Conservation (phyloP, 2,888 invertebrate species). For the Chelonus formosanus region DNA sequence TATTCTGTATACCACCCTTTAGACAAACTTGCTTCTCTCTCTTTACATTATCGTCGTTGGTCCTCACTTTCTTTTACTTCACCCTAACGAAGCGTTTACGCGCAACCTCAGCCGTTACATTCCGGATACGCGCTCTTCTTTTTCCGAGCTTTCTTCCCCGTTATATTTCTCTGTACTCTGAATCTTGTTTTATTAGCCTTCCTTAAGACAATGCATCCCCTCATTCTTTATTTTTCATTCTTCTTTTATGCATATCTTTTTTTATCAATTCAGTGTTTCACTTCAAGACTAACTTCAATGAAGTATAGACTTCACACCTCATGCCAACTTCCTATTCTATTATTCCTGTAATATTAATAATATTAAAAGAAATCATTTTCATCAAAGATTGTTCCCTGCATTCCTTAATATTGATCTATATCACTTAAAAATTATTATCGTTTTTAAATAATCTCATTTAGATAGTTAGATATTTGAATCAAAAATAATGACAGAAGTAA, state of each 20-base stretch:
- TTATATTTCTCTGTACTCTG: background rate
- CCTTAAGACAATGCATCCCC: conserved; percentile 25
- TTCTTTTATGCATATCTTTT: background rate
- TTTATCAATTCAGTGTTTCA: background rate
- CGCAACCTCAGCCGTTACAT: conserved; percentile 26
- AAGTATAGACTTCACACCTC: too few relatives aligned
- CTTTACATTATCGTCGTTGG: conserved; percentile 1
- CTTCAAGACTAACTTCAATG: too few relatives aligned
- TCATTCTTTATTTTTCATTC: conserved; percentile 7
- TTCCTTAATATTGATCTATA: too few relatives aligned
- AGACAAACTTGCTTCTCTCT: conserved; percentile 7
- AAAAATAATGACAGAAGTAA: background rate
- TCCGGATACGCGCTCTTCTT: conserved; percentile 24
- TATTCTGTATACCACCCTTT: conserved; percentile 12
- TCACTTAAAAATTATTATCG: too few relatives aligned
- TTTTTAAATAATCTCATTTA: too few relatives aligned
- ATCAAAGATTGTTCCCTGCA: too few relatives aligned
- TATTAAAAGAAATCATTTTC: too few relatives aligned
- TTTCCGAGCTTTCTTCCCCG: conserved; percentile 17
- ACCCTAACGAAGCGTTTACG: conserved; percentile 31
- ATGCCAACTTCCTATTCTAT: too few relatives aligned
- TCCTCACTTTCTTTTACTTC: conserved; percentile 15
- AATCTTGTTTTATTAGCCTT: conserved; percentile 30
- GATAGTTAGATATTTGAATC: too few relatives aligned
- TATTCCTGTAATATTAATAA: too few relatives aligned